These are phyloP conservation scores for Kryptopterus vitreolus DNA, from an alignment of 2,797 vertebrate species.

Conservation along the genomic window DNA sequence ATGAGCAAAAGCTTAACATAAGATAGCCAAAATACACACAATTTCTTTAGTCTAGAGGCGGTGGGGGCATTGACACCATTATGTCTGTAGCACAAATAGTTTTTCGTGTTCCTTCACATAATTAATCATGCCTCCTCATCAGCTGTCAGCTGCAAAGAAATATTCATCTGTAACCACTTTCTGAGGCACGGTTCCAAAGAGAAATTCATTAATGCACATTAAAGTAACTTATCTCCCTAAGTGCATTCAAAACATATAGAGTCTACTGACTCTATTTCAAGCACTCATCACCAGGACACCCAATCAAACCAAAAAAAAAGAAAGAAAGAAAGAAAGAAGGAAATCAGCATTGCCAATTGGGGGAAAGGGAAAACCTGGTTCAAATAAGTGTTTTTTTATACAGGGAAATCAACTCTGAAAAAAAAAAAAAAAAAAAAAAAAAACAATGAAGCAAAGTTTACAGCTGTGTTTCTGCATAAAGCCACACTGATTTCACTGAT, in stretches of 20 bases:
- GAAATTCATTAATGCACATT: slow-evolving; percentile 11
- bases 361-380: neutral
- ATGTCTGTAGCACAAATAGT: neutral
- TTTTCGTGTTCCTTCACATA: neutral
- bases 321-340: too few species aligned
- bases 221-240: neutral
- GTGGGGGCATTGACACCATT: neutral
- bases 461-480: slow-evolving; percentile 1
- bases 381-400: neutral
- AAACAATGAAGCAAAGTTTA: slow-evolving; percentile 5
- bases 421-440: slow-evolving; percentile 9
- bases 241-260: neutral
- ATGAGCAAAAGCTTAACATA: slow-evolving; percentile 28
- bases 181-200: slow-evolving; percentile 15
- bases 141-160: slow-evolving; percentile 6
- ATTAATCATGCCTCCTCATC: slow-evolving; percentile 16
- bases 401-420: neutral
- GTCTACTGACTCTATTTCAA: neutral
- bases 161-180: slow-evolving; percentile 16
- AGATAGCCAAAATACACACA: slow-evolving; percentile 3
- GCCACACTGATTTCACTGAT: neutral
- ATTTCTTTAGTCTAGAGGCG: slow-evolving; percentile 25
- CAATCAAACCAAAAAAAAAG: neutral
- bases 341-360: neutral
- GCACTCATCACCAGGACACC: neutral